phyloP scores from a whole-genome alignment of 2,888 invertebrate species.

The Neuroscelio doddi region DNA sequence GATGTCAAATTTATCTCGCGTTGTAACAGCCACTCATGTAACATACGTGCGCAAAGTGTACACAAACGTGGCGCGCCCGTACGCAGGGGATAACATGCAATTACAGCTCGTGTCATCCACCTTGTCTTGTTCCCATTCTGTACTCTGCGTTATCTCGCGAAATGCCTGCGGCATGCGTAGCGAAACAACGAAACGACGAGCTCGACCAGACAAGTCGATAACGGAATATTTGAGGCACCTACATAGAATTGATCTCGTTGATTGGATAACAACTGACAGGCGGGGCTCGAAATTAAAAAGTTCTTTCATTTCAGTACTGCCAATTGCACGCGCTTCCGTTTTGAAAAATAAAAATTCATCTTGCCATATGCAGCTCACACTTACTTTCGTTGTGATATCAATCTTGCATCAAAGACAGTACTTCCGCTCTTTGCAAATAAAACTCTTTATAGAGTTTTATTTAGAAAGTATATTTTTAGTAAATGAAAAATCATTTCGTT shows the following conservation, averaged over 20 bases:
- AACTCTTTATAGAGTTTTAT: too few species aligned
- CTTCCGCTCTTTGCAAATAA: not conserved
- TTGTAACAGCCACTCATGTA: conserved; percentile 2
- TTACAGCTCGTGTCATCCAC: conserved; percentile 70
- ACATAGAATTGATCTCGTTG: conserved; percentile 25
- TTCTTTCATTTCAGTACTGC: conserved; percentile 29
- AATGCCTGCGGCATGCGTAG: conserved; percentile 60
- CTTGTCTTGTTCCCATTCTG: conserved; percentile 67
- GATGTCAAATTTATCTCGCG: conserved; percentile 21
- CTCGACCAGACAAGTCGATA: conserved; percentile 59
- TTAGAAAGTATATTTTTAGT: too few species aligned
- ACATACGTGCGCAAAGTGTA: conserved; percentile 23
- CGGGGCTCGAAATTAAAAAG: conserved; percentile 31
- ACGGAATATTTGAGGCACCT: conserved; percentile 49
- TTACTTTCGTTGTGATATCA: not conserved
- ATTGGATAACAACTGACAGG: conserved; percentile 34
- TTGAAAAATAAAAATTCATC: not conserved
- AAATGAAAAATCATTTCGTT: too few species aligned
- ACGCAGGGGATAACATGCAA: conserved; percentile 67
- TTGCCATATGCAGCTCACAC: too few species aligned
- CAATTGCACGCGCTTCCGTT: conserved; percentile 14
- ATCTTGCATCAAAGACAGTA: not conserved
- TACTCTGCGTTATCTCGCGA: conserved; percentile 62
- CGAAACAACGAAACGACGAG: conserved; percentile 52
- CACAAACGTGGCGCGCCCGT: conserved; percentile 34